A percentile compares a stretch with the other conserved stretches of the same genome.
Conservation (phyloP, 2,797 vertebrate genomes). For the Heteromormyrus szaboi region DNA sequence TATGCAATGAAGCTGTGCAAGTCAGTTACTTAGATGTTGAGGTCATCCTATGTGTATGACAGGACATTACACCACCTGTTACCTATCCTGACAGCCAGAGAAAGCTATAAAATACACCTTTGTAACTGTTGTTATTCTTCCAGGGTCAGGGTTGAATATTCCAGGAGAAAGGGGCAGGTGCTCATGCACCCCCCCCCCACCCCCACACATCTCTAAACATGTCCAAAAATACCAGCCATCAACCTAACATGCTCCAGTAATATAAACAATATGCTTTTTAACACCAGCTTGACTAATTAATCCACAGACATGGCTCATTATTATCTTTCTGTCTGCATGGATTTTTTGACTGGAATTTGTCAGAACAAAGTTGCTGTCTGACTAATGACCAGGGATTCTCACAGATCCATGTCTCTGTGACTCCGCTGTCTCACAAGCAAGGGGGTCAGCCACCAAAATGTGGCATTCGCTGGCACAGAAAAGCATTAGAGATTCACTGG, state of each 20-base stretch:
- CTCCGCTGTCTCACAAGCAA: neutral
- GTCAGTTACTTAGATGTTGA: neutral
- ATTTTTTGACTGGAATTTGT: conserved; percentile 4
- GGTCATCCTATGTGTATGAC: neutral
- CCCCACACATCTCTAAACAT: neutral
- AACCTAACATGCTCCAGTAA: neutral
- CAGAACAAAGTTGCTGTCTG: neutral
- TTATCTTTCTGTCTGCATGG: neutral
- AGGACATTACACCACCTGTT: neutral
- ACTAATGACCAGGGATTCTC: neutral
- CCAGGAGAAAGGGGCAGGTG: neutral
- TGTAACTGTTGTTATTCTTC: neutral
- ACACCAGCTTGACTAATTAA: neutral
- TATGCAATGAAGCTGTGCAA: neutral
- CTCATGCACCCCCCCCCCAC: neutral
- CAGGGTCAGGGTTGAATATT: neutral
- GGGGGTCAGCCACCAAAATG: neutral
- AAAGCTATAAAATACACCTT: neutral
- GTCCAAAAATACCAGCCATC: neutral
- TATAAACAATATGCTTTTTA: neutral
- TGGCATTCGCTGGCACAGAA: neutral
- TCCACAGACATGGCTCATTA: neutral
- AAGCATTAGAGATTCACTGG: neutral
- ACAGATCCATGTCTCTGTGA: neutral
- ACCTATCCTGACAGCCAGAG: neutral